Evolutionary conservation across 2,888 invertebrate genomes (phyloP).

Genomic region (Flabesymbios commensalis): DNA sequence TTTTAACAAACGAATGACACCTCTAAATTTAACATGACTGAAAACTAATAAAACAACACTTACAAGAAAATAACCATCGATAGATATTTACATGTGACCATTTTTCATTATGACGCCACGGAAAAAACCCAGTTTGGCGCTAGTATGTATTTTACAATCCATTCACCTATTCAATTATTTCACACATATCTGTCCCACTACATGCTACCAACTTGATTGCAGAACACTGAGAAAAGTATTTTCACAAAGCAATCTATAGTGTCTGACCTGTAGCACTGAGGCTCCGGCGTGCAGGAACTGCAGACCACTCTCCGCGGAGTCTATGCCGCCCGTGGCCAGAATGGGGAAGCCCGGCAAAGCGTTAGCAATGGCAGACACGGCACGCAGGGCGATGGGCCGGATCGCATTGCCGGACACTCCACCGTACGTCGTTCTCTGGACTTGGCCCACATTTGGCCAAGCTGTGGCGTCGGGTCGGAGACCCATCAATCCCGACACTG

Average conservation of each 20-base stretch:
- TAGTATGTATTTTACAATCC: no score
- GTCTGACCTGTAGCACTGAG: slow-evolving; percentile 82
- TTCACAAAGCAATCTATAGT: background rate
- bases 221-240: no score
- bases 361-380: slow-evolving; percentile 84
- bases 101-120: no score
- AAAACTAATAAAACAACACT: no score
- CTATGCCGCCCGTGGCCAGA: slow-evolving; percentile 94
- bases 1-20: no score
- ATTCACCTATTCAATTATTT: no score
- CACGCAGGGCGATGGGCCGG: slow-evolving; percentile 88
- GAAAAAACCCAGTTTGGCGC: no score
- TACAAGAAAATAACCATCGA: no score
- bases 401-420: slow-evolving; percentile 94
- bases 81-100: no score
- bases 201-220: no score
- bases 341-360: slow-evolving; percentile 87
- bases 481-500: slow-evolving; percentile 92
- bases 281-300: slow-evolving; percentile 95
- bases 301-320: slow-evolving; percentile 92
- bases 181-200: no score
- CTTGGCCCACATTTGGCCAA: slow-evolving; percentile 87
- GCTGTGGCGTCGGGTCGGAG: slow-evolving; percentile 79
- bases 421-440: slow-evolving; percentile 87
- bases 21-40: no score